A percentile compares a stretch with the other conserved stretches of the same genome.
phyloP scores from a whole-genome alignment of 2,113 vertebrate species.

The Gobius niger region DNA sequence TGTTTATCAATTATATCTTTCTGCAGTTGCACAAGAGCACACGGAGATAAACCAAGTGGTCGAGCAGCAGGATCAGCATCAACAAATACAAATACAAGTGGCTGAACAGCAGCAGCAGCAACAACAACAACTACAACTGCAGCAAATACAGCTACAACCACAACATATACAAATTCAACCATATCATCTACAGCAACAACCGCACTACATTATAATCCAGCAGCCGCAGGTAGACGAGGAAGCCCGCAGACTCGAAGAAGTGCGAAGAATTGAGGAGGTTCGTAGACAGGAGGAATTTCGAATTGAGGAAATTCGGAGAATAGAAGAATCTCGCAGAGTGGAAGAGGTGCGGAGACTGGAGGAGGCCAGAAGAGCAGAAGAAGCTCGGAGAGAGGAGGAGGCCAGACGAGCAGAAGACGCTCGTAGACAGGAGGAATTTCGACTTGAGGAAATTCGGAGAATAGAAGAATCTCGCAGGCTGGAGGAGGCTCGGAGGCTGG shows the following conservation, averaged over 20 bases:
- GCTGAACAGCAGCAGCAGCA: not conserved
- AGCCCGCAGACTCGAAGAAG: not conserved
- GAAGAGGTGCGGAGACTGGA: not conserved
- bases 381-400: not conserved
- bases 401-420: not conserved
- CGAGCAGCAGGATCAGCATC: not conserved
- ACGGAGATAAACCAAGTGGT: conserved; percentile 25
- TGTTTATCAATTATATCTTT: not conserved
- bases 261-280: not conserved
- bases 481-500: not conserved
- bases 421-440: not conserved
- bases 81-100: not conserved
- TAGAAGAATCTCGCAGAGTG: not conserved
- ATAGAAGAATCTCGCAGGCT: not conserved
- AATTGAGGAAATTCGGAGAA: not conserved
- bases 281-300: not conserved
- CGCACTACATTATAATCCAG: not conserved
- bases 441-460: too few relatives aligned
- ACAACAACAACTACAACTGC: not conserved
- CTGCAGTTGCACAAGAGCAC: conserved; percentile 29
- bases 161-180: not conserved
- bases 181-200: not conserved
- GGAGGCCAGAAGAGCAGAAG: not conserved
- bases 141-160: not conserved
- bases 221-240: conserved; percentile 13